These are phyloP conservation scores for Drosophila sulfurigaster DNA, from an alignment of 1,140 invertebrate species.

Conservation along the genomic window DNA sequence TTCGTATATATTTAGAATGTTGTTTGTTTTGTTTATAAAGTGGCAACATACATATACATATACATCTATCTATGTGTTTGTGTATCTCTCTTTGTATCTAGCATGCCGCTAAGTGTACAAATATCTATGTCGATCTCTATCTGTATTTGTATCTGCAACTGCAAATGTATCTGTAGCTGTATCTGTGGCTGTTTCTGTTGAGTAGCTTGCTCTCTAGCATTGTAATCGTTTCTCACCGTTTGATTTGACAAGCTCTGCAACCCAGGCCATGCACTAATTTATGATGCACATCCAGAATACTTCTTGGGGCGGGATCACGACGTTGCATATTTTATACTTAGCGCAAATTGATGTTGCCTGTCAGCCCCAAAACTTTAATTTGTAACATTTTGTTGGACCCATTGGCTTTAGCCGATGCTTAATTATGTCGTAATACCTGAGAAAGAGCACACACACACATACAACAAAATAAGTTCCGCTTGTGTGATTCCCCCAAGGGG, in stretches of 20 bases:
- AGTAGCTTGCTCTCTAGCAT: slow-evolving; percentile 60
- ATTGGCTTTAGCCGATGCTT: slow-evolving; percentile 22
- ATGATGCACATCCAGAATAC: slow-evolving; percentile 43
- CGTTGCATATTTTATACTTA: slow-evolving; percentile 70
- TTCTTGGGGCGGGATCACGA: slow-evolving; percentile 43
- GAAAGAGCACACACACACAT: neutral
- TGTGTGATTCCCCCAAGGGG: slow-evolving; percentile 37
- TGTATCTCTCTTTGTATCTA: slow-evolving; percentile 26
- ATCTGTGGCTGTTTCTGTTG: slow-evolving; percentile 16
- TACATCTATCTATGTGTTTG: slow-evolving; percentile 29
- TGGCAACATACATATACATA: slow-evolving; percentile 64
- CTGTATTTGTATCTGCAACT: slow-evolving; percentile 15
- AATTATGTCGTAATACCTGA: slow-evolving; percentile 15
- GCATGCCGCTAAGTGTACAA: slow-evolving; percentile 29
- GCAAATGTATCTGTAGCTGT: neutral
- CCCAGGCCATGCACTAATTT: slow-evolving; percentile 69
- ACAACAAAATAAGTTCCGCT: neutral
- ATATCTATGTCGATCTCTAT: slow-evolving; percentile 12
- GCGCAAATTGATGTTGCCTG: slow-evolving; percentile 72
- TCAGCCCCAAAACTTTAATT: slow-evolving; percentile 58
- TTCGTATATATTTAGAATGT: slow-evolving; percentile 78
- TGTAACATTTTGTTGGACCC: slow-evolving; percentile 54
- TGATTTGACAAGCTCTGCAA: slow-evolving; percentile 71
- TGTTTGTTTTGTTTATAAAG: slow-evolving; percentile 83
- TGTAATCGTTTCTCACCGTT: slow-evolving; percentile 65